Conservation (phyloP, 2,797 vertebrate species). For the Sebastiscus tertius region DNA sequence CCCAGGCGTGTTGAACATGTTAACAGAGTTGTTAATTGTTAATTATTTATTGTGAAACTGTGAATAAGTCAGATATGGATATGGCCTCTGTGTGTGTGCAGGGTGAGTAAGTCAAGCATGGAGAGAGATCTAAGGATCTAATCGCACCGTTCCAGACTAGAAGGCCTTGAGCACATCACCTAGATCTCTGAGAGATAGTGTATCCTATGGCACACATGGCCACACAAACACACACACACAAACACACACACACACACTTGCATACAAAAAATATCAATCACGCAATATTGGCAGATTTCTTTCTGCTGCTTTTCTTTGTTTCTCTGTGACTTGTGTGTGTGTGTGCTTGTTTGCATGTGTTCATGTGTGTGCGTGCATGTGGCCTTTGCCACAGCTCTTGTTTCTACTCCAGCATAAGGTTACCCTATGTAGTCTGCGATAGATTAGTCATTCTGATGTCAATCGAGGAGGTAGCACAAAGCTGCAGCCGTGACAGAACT, state of each 20-base stretch:
- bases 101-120: slow-evolving; percentile 35
- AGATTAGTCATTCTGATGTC: slow-evolving; percentile 71
- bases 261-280: not conserved
- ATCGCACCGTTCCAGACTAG: slow-evolving; percentile 65
- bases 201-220: not conserved
- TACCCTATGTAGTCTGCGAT: slow-evolving; percentile 75
- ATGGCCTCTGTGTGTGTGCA: not conserved
- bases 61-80: slow-evolving; percentile 51
- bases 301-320: slow-evolving; percentile 1
- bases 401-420: slow-evolving; percentile 81
- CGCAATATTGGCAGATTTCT: not conserved
- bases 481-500: slow-evolving; percentile 20
- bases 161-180: slow-evolving; percentile 59
- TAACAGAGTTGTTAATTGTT: slow-evolving; percentile 50
- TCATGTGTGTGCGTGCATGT: slow-evolving; percentile 35
- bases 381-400: slow-evolving; percentile 74
- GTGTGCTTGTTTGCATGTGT: slow-evolving; percentile 19
- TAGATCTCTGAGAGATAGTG: slow-evolving; percentile 10
- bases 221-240: not conserved
- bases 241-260: not conserved
- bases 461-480: slow-evolving; percentile 53
- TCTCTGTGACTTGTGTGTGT: not conserved
- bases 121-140: slow-evolving; percentile 55
- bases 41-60: slow-evolving; percentile 50
- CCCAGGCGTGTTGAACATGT: slow-evolving; percentile 31